A percentile compares a stretch with the other conserved stretches of the same genome.
Conservation (phyloP, 2,113 vertebrate genomes). For the Origma solitaria region DNA sequence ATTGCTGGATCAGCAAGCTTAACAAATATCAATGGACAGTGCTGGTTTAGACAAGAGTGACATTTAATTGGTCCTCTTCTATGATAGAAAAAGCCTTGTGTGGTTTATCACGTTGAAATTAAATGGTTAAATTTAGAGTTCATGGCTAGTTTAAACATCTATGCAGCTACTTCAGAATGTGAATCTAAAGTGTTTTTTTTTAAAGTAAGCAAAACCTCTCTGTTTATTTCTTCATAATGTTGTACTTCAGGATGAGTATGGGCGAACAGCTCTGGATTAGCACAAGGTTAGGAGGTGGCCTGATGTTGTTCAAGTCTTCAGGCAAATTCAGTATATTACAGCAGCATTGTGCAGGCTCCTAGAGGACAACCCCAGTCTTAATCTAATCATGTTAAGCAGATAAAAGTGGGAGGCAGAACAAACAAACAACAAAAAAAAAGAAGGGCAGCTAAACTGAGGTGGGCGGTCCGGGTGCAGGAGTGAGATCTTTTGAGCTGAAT, state of each 20-base stretch:
- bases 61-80: not conserved
- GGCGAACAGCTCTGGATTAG: not conserved
- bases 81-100: not conserved
- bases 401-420: not conserved
- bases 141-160: not conserved
- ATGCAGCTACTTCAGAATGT: not conserved
- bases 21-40: conserved; percentile 32
- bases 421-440: not conserved
- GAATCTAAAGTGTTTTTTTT: not conserved
- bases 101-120: conserved; percentile 4
- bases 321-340: not conserved
- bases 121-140: conserved; percentile 14
- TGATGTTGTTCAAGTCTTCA: not conserved
- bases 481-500: not conserved
- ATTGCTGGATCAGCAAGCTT: conserved; percentile 71
- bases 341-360: not conserved
- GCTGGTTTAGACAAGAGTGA: conserved; percentile 28
- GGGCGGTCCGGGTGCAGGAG: not conserved
- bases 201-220: not conserved
- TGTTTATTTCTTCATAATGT: not conserved
- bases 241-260: not conserved
- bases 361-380: not conserved
- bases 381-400: not conserved
- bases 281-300: not conserved
- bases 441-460: not conserved